Conservation (phyloP, 35 echinoderm and acorn worm species). For the Stichopus chloronotus region DNA sequence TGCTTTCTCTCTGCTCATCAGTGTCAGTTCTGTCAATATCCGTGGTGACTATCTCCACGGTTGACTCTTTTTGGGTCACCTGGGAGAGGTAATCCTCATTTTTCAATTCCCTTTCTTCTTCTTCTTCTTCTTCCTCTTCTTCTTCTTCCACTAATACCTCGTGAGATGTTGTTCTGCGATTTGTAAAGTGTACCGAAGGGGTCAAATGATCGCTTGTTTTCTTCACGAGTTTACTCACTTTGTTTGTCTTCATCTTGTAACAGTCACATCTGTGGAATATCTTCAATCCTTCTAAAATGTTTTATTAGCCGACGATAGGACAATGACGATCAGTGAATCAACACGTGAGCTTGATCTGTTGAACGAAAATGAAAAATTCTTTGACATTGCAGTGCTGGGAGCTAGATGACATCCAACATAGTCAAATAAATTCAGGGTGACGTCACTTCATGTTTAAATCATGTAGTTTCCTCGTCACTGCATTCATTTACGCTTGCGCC, state of each 20-base stretch:
- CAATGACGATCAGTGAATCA: too few species aligned
- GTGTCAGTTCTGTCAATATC: background rate
- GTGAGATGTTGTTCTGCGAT: background rate
- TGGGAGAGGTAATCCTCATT: background rate
- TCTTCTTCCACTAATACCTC: constrained; percentile 24
- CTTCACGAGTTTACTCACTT: background rate
- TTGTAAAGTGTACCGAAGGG: background rate
- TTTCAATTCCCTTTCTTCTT: background rate
- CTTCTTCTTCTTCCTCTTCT: background rate
- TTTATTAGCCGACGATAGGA: too few species aligned
- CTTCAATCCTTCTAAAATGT: too few species aligned
- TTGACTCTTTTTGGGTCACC: background rate
- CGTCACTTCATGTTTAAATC: too few species aligned
- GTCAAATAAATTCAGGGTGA: too few species aligned
- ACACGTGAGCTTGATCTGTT: too few species aligned
- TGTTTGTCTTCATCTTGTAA: background rate
- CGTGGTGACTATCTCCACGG: background rate
- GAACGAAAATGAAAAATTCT: too few species aligned
- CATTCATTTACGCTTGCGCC: too few species aligned
- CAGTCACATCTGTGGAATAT: too few species aligned
- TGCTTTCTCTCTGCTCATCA: background rate
- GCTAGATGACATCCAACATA: too few species aligned
- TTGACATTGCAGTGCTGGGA: too few species aligned
- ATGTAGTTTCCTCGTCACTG: too few species aligned
- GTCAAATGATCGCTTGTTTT: background rate